Evolutionary conservation across 2,888 invertebrate genomes (phyloP), one percentile per base, ranked within the genome.

Genomic region (Harpalus rubripes): DNA sequence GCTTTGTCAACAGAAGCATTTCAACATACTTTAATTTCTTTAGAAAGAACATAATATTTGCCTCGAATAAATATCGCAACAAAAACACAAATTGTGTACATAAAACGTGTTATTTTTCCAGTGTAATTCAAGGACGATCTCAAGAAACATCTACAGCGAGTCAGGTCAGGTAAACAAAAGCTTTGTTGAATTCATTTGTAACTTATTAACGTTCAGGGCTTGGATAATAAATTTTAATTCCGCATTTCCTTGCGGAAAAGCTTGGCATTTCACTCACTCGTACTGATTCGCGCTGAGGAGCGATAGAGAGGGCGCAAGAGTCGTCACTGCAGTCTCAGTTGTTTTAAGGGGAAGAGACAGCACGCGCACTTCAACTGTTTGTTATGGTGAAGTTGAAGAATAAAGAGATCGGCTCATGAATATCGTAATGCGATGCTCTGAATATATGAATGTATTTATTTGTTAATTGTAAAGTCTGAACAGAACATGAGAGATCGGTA

Each of bases 171-270:
- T 81, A 65, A 68, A 81, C 81, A 81, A 81, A 81, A 52, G 81
- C 63, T 63, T 81, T 65, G 65, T 65, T 81, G 81, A 81, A 81
- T 81, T 81, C 81, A 81, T 81, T 81, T 81, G 81, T 81, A 65
- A 56, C 81, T 81, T 81, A 81, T 81, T 81, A 65, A 81, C 68
- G 65, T 44, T 81, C 44, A 63, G 18, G 68, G 39, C 8, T 16
- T 56, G 68, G 26, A 81, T 81, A 81, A 81, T 81, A 63, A 81
- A 81, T 81, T 81, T 81, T 81, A 63, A 81, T 81, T 81, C 63
- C 18, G 65, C 22, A 52, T 81, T 81, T 81, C 44, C 65, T 74
- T 74, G 74, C 74, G 74, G 74, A 18, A 22, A 12, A 10, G 52
- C 44, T 52, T 74, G 44, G 41, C 72, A 16, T 74, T 74, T 74